These are phyloP conservation scores for Pheosia tremula DNA, from an alignment of 2,888 invertebrate species.

Conservation along the genomic window DNA sequence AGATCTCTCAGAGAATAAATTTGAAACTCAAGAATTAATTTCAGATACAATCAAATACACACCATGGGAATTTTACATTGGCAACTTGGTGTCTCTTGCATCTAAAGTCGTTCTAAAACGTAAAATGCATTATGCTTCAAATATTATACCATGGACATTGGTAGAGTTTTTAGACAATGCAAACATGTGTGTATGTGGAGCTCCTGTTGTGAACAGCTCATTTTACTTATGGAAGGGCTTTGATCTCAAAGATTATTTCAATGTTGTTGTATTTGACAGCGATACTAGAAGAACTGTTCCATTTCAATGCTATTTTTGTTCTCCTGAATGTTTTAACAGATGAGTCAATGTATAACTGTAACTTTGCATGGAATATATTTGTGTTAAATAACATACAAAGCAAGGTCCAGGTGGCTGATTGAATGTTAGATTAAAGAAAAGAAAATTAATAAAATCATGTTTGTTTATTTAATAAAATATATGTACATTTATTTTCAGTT, in stretches of 20 bases:
- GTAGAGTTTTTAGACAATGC: constrained; percentile 85
- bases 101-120: constrained; percentile 80
- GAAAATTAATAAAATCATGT: constrained; percentile 23
- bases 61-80: constrained; percentile 70
- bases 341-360: constrained; percentile 11
- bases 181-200: constrained; percentile 86
- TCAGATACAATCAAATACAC: constrained; percentile 28
- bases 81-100: constrained; percentile 82
- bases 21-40: constrained; percentile 49
- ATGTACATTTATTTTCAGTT: constrained; percentile 39
- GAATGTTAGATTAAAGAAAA: constrained; percentile 16
- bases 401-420: neutral
- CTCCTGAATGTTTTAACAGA: constrained; percentile 72
- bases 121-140: constrained; percentile 82
- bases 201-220: constrained; percentile 65
- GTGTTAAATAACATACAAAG: too few relatives aligned
- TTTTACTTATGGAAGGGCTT: constrained; percentile 59
- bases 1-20: constrained; percentile 85
- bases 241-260: constrained; percentile 67
- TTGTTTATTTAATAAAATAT: constrained; percentile 19
- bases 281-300: constrained; percentile 66
- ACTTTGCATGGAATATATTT: neutral
- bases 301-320: constrained; percentile 87
- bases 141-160: constrained; percentile 84
- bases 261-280: constrained; percentile 67